phyloP scores from a whole-genome alignment of 2,113 vertebrate species.

The Ceratotherium simum region DNA sequence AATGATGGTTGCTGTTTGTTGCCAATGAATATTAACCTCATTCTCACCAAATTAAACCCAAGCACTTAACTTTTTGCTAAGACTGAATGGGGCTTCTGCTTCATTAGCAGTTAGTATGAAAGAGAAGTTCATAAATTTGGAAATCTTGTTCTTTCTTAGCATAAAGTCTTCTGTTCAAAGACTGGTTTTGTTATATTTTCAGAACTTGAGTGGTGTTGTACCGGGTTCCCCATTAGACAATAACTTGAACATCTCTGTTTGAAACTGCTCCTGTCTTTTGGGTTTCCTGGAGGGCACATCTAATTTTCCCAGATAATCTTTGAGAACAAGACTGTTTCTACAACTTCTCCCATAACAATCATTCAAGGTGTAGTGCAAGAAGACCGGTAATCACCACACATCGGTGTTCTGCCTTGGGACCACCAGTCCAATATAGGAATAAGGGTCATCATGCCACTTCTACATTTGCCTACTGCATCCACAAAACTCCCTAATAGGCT shows the following conservation, averaged over 20 bases:
- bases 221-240: background rate
- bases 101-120: background rate
- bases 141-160: background rate
- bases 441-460: background rate
- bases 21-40: background rate
- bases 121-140: background rate
- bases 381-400: background rate
- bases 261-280: background rate
- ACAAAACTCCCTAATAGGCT: background rate
- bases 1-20: slow-evolving; percentile 17
- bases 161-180: background rate
- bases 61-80: background rate
- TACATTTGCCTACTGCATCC: background rate
- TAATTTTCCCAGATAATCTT: background rate
- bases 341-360: background rate
- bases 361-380: background rate
- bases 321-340: background rate
- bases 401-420: background rate
- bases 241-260: background rate
- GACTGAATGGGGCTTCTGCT: background rate
- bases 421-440: background rate
- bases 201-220: background rate
- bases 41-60: slow-evolving; percentile 47
- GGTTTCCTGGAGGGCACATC: background rate
- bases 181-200: background rate